phyloP scores from a whole-genome alignment of 2,113 vertebrate species.

The Platichthys flesus region DNA sequence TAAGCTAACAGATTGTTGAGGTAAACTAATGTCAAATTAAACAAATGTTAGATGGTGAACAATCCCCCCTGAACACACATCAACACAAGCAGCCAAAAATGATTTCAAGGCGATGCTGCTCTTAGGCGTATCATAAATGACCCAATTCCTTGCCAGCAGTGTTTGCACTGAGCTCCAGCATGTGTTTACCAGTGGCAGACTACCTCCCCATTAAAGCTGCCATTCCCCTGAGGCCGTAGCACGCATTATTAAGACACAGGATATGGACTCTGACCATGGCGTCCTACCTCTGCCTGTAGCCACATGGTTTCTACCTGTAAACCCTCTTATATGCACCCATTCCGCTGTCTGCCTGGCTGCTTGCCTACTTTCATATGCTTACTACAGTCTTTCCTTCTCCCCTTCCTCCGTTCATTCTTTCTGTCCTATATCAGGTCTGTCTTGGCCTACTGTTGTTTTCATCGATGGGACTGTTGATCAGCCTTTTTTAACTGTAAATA shows the following conservation, averaged over 20 bases:
- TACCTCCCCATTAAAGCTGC: constrained; percentile 78
- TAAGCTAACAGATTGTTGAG: constrained; percentile 47
- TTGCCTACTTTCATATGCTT: constrained; percentile 41
- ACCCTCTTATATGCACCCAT: constrained; percentile 51
- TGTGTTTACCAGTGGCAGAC: constrained; percentile 79
- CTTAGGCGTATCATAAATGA: constrained; percentile 76
- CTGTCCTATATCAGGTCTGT: neutral
- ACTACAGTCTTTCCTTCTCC: constrained; percentile 5
- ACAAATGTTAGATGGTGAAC: constrained; percentile 55
- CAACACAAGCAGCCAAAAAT: constrained; percentile 50
- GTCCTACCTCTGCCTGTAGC: constrained; percentile 69
- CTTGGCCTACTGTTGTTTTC: constrained; percentile 11
- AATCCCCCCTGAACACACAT: constrained; percentile 49
- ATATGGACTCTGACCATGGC: constrained; percentile 75
- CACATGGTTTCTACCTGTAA: constrained; percentile 81
- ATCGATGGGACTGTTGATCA: constrained; percentile 9
- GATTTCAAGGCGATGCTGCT: constrained; percentile 61
- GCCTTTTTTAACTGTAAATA: constrained; percentile 48
- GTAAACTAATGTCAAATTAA: constrained; percentile 64
- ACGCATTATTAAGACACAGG: constrained; percentile 78
- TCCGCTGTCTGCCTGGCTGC: constrained; percentile 53
- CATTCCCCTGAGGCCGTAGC: constrained; percentile 65
- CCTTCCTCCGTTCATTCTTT: constrained; percentile 9
- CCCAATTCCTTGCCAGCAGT: constrained; percentile 68
- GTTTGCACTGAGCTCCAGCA: constrained; percentile 74